phyloP scores from a whole-genome alignment of 2,113 vertebrate genomes.

The Ctenomys sociabilis region DNA sequence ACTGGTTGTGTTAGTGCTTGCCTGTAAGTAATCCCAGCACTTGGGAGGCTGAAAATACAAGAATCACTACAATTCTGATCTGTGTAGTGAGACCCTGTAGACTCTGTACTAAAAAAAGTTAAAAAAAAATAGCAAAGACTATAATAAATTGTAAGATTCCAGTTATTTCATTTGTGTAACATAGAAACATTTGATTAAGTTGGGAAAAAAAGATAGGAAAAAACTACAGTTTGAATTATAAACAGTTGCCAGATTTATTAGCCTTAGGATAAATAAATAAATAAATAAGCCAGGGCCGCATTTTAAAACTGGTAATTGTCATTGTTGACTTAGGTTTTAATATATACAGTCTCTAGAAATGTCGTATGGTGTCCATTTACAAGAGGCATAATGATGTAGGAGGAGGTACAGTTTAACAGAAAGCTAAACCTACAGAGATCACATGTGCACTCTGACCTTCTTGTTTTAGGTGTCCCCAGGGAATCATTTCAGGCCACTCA shows the following conservation, averaged over 20 bases:
- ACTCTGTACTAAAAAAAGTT: too few species aligned
- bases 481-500: neutral
- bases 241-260: neutral
- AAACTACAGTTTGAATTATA: neutral
- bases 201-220: neutral
- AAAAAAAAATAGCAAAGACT: neutral
- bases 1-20: too few species aligned
- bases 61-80: too few species aligned
- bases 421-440: neutral
- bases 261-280: neutral
- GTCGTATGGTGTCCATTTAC: neutral
- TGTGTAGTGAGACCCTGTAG: too few species aligned
- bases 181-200: neutral
- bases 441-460: neutral
- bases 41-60: too few species aligned
- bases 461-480: neutral
- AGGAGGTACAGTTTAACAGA: neutral
- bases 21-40: too few species aligned
- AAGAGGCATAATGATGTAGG: neutral
- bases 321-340: neutral
- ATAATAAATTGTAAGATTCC: slow-evolving; percentile 10
- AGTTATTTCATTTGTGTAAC: neutral
- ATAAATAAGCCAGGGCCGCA: neutral
- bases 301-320: neutral
- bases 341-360: neutral